These are phyloP conservation scores for Rhorus exstirpatorius DNA, from an alignment of 2,888 invertebrate genomes.

Conservation along the genomic window DNA sequence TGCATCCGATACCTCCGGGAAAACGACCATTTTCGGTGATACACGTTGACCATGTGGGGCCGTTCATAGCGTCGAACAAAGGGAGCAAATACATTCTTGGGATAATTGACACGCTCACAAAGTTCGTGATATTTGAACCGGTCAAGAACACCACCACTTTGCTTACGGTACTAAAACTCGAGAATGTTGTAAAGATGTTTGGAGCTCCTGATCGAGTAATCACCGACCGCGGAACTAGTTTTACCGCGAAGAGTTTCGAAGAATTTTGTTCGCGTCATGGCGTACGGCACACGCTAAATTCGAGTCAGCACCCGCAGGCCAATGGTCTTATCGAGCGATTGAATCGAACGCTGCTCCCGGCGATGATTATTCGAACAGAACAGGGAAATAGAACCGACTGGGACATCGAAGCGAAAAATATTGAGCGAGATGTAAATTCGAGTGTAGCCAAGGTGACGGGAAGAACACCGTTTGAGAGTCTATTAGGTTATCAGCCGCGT, in stretches of 20 bases:
- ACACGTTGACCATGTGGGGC: constrained; percentile 70
- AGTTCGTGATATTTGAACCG: constrained; percentile 63
- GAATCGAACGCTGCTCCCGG: constrained; percentile 56
- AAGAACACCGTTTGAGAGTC: constrained; percentile 64
- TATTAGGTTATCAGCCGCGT: constrained; percentile 57
- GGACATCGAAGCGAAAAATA: constrained; percentile 21
- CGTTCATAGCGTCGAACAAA: constrained; percentile 58
- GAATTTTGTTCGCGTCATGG: constrained; percentile 59
- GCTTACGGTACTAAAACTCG: constrained; percentile 51
- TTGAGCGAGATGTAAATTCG: constrained; percentile 67
- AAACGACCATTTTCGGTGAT: constrained; percentile 66
- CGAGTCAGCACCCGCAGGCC: constrained; percentile 63
- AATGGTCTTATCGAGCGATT: constrained; percentile 66
- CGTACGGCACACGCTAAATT: constrained; percentile 62
- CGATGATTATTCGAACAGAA: constrained; percentile 43
- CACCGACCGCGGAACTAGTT: constrained; percentile 71
- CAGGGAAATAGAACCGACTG: constrained; percentile 24
- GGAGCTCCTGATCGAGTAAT: constrained; percentile 71
- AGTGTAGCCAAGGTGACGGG: constrained; percentile 64
- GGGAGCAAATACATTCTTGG: constrained; percentile 66
- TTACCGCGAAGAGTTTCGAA: constrained; percentile 59
- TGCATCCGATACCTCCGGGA: constrained; percentile 72
- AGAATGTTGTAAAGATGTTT: constrained; percentile 66
- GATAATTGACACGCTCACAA: constrained; percentile 68
- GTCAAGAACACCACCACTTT: constrained; percentile 34